phyloP scores from a whole-genome alignment of 1,140 invertebrate genomes.

The Drosophila tropicalis region DNA sequence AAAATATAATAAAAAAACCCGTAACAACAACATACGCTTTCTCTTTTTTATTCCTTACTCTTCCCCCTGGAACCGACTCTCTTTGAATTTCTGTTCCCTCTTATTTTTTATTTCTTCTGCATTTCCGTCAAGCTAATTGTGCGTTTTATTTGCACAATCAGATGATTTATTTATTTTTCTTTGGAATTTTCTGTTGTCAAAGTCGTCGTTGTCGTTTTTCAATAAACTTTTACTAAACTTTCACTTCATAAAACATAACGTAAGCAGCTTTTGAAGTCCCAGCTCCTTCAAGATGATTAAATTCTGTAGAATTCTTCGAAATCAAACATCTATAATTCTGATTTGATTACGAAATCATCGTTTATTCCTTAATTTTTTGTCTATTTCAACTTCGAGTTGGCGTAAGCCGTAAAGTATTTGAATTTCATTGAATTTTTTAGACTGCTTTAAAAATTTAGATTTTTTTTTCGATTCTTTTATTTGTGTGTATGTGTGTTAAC shows the following conservation, averaged over 20 bases:
- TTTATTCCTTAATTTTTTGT: no score
- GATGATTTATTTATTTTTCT: conserved; percentile 11
- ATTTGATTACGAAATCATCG: no score
- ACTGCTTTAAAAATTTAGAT: no score
- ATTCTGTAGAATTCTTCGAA: no score
- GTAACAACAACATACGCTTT: not conserved
- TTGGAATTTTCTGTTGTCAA: not conserved
- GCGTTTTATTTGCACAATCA: conserved; percentile 14
- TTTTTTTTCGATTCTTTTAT: no score
- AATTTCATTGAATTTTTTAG: no score
- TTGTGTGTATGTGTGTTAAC: no score
- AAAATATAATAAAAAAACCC: not conserved
- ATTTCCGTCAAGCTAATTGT: conserved; percentile 9
- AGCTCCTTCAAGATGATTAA: no score
- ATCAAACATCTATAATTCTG: no score
- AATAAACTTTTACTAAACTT: conserved; percentile 3
- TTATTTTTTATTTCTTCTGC: not conserved
- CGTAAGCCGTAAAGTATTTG: no score
- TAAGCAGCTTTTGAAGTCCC: not conserved
- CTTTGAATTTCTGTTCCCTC: not conserved
- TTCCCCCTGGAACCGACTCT: not conserved
- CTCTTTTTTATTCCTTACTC: not conserved
- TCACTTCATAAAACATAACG: not conserved
- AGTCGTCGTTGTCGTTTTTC: not conserved
- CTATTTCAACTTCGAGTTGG: no score